phyloP scores from a whole-genome alignment of 2,797 vertebrate species.

The Eutrigla gurnardus region DNA sequence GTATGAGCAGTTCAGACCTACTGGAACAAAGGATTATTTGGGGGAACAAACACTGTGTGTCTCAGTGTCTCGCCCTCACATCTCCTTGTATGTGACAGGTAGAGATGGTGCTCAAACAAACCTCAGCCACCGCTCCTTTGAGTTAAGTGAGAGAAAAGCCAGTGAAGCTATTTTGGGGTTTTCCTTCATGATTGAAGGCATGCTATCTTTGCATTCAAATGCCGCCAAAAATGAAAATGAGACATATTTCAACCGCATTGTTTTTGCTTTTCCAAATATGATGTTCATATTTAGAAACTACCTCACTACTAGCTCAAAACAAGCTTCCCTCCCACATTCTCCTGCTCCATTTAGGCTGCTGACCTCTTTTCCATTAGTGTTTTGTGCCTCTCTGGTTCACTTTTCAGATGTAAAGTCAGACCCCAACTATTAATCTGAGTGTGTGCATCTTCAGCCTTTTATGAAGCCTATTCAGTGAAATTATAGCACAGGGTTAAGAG shows the following conservation, averaged over 20 bases:
- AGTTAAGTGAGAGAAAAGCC: constrained; percentile 33
- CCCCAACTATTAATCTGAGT: constrained; percentile 1
- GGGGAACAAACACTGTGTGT: constrained; percentile 38
- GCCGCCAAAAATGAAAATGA: not conserved
- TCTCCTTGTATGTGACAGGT: constrained; percentile 26
- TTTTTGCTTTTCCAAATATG: constrained; percentile 23
- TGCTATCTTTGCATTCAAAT: constrained; percentile 18
- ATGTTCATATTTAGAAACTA: constrained; percentile 15
- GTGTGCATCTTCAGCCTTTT: constrained; percentile 8
- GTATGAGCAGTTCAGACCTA: constrained; percentile 34
- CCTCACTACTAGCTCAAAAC: not conserved
- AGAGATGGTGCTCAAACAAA: constrained; percentile 42
- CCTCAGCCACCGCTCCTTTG: constrained; percentile 30
- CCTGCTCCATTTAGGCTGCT: not conserved
- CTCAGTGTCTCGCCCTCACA: constrained; percentile 21
- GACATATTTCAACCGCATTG: constrained; percentile 1
- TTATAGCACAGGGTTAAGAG: constrained; percentile 7
- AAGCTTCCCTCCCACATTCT: not conserved
- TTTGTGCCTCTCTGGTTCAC: not conserved
- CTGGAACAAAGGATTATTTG: constrained; percentile 45
- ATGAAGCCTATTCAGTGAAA: not conserved
- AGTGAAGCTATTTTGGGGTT: constrained; percentile 42
- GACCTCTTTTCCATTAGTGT: constrained; percentile 40
- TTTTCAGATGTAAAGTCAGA: constrained; percentile 4
- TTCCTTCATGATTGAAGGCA: constrained; percentile 36